Evolutionary conservation across 2,113 vertebrate genomes (phyloP).

Genomic region (Python bivittatus): DNA sequence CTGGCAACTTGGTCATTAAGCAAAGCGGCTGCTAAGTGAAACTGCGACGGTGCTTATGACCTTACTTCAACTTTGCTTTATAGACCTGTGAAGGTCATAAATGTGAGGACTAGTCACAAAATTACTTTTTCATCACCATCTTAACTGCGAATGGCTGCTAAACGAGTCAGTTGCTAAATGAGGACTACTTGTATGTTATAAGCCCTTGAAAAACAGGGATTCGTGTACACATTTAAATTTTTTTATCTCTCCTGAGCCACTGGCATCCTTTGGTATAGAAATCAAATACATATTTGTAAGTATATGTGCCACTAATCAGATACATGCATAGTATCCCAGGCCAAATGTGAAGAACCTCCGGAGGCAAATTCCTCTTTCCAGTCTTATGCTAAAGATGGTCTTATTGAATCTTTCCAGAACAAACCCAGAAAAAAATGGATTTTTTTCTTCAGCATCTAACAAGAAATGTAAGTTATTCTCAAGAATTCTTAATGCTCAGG

Average conservation of each 20-base stretch:
- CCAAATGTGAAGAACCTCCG: not conserved
- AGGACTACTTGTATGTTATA: not conserved
- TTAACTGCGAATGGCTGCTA: not conserved
- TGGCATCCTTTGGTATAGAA: not conserved
- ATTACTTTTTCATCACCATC: not conserved
- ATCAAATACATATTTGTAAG: not conserved
- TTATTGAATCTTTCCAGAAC: not conserved
- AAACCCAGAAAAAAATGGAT: not conserved
- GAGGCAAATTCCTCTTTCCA: not conserved
- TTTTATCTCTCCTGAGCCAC: not conserved
- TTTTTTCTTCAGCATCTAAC: not conserved
- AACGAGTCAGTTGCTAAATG: not conserved
- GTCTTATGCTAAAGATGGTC: not conserved
- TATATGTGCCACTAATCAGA: not conserved
- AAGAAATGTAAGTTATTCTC: not conserved
- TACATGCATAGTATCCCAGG: not conserved
- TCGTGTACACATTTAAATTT: not conserved
- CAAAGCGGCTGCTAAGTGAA: not conserved
- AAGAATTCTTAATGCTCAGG: not conserved
- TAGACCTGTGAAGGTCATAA: not conserved
- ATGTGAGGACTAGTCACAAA: not conserved
- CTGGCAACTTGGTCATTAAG: not conserved
- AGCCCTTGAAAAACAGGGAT: not conserved
- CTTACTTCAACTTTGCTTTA: not conserved
- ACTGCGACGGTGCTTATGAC: not conserved